These are phyloP conservation scores for Lonchura striata DNA, from an alignment of 2,113 vertebrate species.

Conservation along the genomic window DNA sequence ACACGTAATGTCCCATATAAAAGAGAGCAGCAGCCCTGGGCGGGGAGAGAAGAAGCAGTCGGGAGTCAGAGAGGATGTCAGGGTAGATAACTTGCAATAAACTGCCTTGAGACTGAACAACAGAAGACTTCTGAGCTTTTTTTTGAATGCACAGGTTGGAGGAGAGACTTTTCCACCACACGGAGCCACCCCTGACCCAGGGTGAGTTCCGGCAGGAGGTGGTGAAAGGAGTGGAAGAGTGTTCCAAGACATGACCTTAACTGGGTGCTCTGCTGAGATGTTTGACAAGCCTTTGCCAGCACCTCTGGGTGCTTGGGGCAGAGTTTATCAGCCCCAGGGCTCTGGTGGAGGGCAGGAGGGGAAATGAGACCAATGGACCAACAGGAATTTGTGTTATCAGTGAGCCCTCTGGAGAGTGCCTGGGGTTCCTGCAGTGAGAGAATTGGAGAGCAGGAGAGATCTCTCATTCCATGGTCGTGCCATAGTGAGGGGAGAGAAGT, in stretches of 20 bases:
- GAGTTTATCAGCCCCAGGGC: neutral
- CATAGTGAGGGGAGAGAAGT: neutral
- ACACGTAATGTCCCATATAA: too few relatives aligned
- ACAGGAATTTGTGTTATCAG: accelerated
- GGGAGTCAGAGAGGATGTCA: too few relatives aligned
- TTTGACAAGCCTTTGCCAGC: neutral
- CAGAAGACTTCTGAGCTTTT: too few relatives aligned
- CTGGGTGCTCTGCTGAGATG: neutral
- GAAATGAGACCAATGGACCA: accelerated
- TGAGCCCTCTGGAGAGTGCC: neutral
- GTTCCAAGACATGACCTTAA: neutral
- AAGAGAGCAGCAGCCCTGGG: too few relatives aligned
- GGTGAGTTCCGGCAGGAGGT: too few relatives aligned
- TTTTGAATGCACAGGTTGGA: too few relatives aligned
- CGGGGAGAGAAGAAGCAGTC: too few relatives aligned
- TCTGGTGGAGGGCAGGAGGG: neutral
- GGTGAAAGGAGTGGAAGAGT: neutral
- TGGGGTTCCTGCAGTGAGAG: neutral
- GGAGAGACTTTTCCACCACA: too few relatives aligned
- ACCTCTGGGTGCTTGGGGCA: neutral
- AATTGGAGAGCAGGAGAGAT: neutral
- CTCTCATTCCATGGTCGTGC: accelerated
- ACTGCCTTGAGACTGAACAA: too few relatives aligned
- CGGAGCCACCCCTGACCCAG: too few relatives aligned
- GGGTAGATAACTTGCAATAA: too few relatives aligned